Evolutionary conservation across 2,797 vertebrate species (phyloP).

Genomic region (Rhyacichthys aspro): DNA sequence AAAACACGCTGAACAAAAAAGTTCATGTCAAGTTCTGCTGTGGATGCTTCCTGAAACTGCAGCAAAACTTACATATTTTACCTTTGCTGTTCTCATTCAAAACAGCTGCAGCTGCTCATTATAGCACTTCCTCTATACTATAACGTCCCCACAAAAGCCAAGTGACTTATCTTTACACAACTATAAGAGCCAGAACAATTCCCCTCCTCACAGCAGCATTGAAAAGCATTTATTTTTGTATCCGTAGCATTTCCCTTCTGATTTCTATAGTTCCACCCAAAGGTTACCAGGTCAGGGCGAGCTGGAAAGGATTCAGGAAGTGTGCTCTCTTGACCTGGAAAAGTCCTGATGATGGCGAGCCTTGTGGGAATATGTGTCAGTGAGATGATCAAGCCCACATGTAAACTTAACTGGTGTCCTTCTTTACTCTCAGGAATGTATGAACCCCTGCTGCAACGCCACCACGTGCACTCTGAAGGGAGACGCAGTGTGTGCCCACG

Average conservation of each 20-base stretch:
- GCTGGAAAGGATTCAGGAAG: constrained; percentile 47
- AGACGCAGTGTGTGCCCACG: constrained; percentile 91
- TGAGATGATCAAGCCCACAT: constrained; percentile 38
- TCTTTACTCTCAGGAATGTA: constrained; percentile 84
- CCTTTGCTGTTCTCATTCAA: too few species aligned
- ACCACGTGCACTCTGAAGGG: constrained; percentile 89
- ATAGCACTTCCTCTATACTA: too few species aligned
- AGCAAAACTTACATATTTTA: too few species aligned
- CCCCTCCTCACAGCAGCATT: constrained; percentile 11
- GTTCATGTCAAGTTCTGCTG: too few species aligned
- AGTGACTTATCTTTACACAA: too few species aligned
- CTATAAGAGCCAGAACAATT: constrained; percentile 40
- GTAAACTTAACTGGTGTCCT: constrained; percentile 30
- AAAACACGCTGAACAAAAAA: too few species aligned
- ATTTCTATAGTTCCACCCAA: constrained; percentile 25
- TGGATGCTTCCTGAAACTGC: too few species aligned
- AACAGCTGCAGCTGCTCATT: too few species aligned
- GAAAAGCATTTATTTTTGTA: constrained; percentile 6
- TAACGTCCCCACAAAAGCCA: too few species aligned
- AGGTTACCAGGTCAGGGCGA: constrained; percentile 41
- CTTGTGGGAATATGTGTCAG: constrained; percentile 21
- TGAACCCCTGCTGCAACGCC: constrained; percentile 93
- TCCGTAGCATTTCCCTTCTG: neutral
- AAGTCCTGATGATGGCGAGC: constrained; percentile 36
- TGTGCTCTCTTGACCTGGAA: constrained; percentile 41